phyloP scores from a whole-genome alignment of 2,888 invertebrate genomes.

The Macrophya annulata region DNA sequence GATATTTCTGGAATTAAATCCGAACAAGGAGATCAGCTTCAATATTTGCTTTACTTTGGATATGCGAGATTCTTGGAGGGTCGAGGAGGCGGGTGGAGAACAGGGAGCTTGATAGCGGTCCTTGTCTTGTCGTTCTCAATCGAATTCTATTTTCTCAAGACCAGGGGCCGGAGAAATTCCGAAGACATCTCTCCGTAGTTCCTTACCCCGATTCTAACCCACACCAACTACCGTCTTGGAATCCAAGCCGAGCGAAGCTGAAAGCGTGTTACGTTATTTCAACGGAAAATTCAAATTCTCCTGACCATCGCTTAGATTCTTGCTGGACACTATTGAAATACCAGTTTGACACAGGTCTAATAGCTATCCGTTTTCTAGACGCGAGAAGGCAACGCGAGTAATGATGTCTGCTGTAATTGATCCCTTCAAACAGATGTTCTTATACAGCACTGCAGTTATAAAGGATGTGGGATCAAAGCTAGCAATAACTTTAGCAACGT shows the following conservation, averaged over 20 bases:
- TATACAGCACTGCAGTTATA: neutral
- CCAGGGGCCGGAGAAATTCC: conserved; percentile 72
- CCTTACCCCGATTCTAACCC: conserved; percentile 60
- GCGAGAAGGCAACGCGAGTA: neutral
- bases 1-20: conserved; percentile 26
- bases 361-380: conserved; percentile 42
- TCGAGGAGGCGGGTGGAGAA: conserved; percentile 59
- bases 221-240: conserved; percentile 58
- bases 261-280: conserved; percentile 46
- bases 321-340: conserved; percentile 75
- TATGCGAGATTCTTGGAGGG: conserved; percentile 73
- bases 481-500: neutral
- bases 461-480: conserved; percentile 21
- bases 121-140: conserved; percentile 75
- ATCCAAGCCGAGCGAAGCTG: conserved; percentile 44
- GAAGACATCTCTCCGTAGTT: conserved; percentile 69
- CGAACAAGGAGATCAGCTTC: conserved; percentile 67
- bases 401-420: neutral
- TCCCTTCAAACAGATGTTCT: neutral
- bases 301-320: conserved; percentile 71
- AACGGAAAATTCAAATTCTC: conserved; percentile 74
- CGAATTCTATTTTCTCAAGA: conserved; percentile 76
- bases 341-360: conserved; percentile 73
- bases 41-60: conserved; percentile 74
- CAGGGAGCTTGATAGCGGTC: conserved; percentile 50